Percentiles rank a stretch among this genome's conserved stretches.
These are phyloP conservation scores for Maniola hyperantus DNA, from an alignment of 2,888 invertebrate genomes.

Conservation along the genomic window DNA sequence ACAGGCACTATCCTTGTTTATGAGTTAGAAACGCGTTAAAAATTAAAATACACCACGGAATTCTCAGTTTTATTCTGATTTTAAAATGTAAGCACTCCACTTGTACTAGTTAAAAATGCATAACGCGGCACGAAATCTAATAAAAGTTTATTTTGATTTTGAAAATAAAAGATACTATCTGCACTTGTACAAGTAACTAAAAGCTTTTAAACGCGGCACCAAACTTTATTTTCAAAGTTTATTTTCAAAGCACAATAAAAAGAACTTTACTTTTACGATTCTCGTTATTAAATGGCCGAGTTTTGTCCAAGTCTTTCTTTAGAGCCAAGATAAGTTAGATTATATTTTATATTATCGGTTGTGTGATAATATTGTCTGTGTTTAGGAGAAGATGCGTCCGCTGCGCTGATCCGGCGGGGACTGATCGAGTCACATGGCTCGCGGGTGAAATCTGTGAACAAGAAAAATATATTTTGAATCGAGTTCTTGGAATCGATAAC, in stretches of 20 bases:
- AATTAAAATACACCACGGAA: background rate
- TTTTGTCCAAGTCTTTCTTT: background rate
- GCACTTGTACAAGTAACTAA: background rate
- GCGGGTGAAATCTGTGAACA: conserved; percentile 69
- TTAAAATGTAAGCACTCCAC: background rate
- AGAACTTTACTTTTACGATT: conserved; percentile 16
- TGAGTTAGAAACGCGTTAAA: background rate
- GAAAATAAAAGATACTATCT: background rate
- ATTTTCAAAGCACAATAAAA: background rate
- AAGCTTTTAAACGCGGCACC: background rate
- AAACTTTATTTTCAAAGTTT: background rate
- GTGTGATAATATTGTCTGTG: conserved; percentile 6
- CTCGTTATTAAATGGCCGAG: conserved; percentile 12
- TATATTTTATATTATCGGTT: background rate
- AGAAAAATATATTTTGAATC: conserved; percentile 49
- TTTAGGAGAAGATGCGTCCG: conserved; percentile 29
- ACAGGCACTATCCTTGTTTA: background rate
- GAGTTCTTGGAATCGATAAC: conserved; percentile 43
- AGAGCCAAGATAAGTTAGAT: background rate
- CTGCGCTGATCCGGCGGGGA: conserved; percentile 54
- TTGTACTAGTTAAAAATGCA: background rate
- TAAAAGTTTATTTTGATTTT: background rate
- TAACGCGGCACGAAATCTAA: background rate
- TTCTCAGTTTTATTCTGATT: background rate
- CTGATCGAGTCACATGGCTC: conserved; percentile 73